Evolutionary conservation across 2,797 vertebrate genomes (phyloP), one percentile per base, ranked within the genome.

Genomic region (Odontamblyopus rebecca): DNA sequence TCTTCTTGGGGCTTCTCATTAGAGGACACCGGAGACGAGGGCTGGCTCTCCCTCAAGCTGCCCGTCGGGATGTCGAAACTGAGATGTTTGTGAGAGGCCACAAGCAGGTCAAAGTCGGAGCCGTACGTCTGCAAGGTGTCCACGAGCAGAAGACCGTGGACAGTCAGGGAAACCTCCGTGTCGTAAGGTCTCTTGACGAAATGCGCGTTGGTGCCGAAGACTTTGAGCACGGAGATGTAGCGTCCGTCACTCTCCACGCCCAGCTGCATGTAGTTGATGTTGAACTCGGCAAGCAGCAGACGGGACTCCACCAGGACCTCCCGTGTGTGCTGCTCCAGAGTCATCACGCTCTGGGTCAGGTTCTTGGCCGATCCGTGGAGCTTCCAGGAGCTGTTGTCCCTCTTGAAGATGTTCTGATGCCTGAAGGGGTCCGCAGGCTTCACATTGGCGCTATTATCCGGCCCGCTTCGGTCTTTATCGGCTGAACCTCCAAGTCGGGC

Each of bases 171-270:
- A 56, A 99, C 95, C 63, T 97, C 96, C 0, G 95, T 95, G 73
- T 99, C 98, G 0, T 99, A 99, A 0, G 98, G 98, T 61, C 98
- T 94, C 86, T 99, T 99, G 60, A 99, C 95, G 84, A 99, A 98
- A 85, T 98, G 93, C 51, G 96, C 96, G 8, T 99, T 96, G 50
- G 96, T 98, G 62, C 96, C 96, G 68, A 99, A 99, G 0, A 99
- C 98, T 77, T 99, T 99, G 26, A 99, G 95, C 57, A 99, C 98
- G 1, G 97, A 97, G 84, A 99, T 99, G 73, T 99, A 99, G 0
- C 95, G 94, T 0, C 98, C 98, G 0, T 94, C 95, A 60, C 96
- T 98, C 91, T 99, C 98, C 18, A 99, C 95, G 0, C 96, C 98
- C 9, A 99, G 78, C 87, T 99, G 98, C 97, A 99, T 96, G 68